These are phyloP conservation scores for Callorhinus ursinus DNA, from an alignment of 2,113 vertebrate species.

Conservation along the genomic window DNA sequence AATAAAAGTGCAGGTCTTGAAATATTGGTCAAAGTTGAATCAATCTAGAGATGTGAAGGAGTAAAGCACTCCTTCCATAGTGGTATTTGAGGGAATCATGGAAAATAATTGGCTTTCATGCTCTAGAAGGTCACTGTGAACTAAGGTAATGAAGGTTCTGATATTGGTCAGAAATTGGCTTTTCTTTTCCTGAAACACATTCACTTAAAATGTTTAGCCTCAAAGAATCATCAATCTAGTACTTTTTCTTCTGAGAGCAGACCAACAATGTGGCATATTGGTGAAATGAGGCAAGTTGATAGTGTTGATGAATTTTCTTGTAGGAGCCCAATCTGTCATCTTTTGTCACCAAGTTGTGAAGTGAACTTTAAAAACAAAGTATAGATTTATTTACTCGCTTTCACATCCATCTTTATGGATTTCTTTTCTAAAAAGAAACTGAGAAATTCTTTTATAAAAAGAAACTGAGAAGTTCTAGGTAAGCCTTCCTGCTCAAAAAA, in stretches of 20 bases:
- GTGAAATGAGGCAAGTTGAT: background rate
- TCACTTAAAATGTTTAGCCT: background rate
- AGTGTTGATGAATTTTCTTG: background rate
- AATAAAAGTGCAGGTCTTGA: background rate
- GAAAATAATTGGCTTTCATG: background rate
- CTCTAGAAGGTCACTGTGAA: background rate
- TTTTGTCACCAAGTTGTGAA: constrained; percentile 42
- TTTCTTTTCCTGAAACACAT: background rate
- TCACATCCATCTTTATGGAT: constrained; percentile 60
- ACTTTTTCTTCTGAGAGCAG: background rate
- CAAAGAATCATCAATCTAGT: background rate
- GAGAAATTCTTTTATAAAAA: background rate
- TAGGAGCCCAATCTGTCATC: constrained; percentile 19
- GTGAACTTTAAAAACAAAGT: constrained; percentile 59
- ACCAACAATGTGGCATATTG: background rate
- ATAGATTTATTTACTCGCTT: constrained; percentile 34
- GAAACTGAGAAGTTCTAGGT: background rate
- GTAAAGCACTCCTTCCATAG: background rate
- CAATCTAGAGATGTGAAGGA: background rate
- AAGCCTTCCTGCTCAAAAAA: background rate
- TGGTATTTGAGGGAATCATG: background rate
- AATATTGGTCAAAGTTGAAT: background rate
- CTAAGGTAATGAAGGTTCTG: background rate
- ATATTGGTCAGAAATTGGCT: background rate
- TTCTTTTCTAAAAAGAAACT: background rate